A percentile compares a stretch with the other conserved stretches of the same genome.
phyloP scores from a whole-genome alignment of 1,140 invertebrate species.

The Drosophila funebris region DNA sequence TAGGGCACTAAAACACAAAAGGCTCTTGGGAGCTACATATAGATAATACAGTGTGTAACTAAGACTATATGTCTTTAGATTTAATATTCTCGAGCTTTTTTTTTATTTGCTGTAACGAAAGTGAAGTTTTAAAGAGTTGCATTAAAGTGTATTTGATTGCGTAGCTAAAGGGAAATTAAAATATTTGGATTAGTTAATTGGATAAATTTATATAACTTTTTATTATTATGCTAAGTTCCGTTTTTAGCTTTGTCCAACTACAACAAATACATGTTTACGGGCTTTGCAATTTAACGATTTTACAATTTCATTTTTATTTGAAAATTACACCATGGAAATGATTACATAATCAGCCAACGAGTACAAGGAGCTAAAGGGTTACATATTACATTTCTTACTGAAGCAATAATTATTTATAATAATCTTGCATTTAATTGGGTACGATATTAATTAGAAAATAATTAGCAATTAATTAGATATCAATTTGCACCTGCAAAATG shows the following conservation, averaged over 20 bases:
- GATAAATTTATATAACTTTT: conserved; percentile 17
- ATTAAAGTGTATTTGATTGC: conserved; percentile 41
- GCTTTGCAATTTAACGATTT: conserved; percentile 33
- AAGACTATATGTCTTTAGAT: conserved; percentile 12
- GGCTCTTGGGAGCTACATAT: neutral
- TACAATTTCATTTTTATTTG: conserved; percentile 12
- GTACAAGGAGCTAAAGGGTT: conserved; percentile 61
- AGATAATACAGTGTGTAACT: conserved; percentile 23
- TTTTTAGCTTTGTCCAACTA: conserved; percentile 36
- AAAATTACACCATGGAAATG: conserved; percentile 31
- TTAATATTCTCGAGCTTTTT: conserved; percentile 11
- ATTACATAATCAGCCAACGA: conserved; percentile 70
- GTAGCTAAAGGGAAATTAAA: conserved; percentile 65
- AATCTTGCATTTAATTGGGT: conserved; percentile 55
- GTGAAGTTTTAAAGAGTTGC: conserved; percentile 47
- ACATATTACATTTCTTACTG: conserved; percentile 46
- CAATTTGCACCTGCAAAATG: conserved; percentile 75
- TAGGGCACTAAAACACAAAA: conserved; percentile 30
- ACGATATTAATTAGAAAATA: conserved; percentile 29
- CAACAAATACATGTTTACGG: conserved; percentile 5
- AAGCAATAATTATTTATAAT: conserved; percentile 50
- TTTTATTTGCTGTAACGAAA: conserved; percentile 55
- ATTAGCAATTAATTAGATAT: conserved; percentile 25
- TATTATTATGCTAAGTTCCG: conserved; percentile 14
- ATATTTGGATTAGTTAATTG: conserved; percentile 47